Evolutionary conservation across 2,888 invertebrate species (phyloP), one percentile per base, ranked within the genome.

Genomic region (Euplexia lucipara): DNA sequence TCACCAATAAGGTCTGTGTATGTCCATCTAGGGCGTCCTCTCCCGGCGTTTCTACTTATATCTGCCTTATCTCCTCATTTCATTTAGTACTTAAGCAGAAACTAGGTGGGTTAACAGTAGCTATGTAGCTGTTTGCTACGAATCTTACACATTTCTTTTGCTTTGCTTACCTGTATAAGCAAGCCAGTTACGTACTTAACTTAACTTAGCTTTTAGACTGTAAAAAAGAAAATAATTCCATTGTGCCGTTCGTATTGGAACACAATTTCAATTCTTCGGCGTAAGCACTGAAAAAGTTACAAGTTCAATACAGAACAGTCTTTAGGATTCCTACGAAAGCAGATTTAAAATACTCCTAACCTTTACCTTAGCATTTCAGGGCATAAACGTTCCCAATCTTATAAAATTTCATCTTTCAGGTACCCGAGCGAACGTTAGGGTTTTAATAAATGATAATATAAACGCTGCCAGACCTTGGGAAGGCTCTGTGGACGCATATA

Each of bases 391-490:
- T 59, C 30, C 51, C 68, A 63, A 80, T 72, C 64, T 80, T 76
- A 60, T 57, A 71, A 77, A 78, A 80, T 78, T 68, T 68, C 65
- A 68, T 72, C 44, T 80, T 76, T 57, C 59, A 67, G 62, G 70
- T 62, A 66, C 63, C 42, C 51, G 45, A 48, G 45, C 39, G 26
- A 62, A 70, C 60, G 64, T 67, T 81, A 63, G 42, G 67, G 75
- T 67, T 81, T 79, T 74, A 79, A 81, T 79, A 74, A 78, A 79
- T 79, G 60, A 78, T 81, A 74, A 81, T 81, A 78, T 78, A 78
- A 81, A 78, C 53, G 74, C 20, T 54, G 53, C 42, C 6, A 67
- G 52, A 60, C 81, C 81, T 81, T 81, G 70, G 34, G 14, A 62
- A 48, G 56, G 57, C 32, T 54, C 41, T 61, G 49, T 51, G 52